A percentile compares a stretch with the other conserved stretches of the same genome.
phyloP scores from a whole-genome alignment of 2,113 vertebrate species.

The Psilopogon haemacephalus region DNA sequence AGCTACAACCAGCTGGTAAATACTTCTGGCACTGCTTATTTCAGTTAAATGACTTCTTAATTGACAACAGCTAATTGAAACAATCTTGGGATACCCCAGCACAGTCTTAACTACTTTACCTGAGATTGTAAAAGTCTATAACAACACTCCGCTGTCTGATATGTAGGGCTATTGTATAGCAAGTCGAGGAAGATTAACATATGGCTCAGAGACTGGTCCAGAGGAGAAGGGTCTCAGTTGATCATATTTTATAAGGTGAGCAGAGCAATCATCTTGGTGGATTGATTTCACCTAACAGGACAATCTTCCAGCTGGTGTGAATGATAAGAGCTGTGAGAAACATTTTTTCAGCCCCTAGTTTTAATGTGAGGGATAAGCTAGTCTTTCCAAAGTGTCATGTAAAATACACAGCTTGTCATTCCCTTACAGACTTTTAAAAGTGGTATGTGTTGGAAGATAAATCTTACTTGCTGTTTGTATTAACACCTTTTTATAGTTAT shows the following conservation, averaged over 20 bases:
- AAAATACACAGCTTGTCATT: rapidly evolving
- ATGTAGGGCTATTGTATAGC: neutral
- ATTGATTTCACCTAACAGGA: neutral
- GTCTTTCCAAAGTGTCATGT: rapidly evolving
- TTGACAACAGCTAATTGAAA: neutral
- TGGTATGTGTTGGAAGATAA: neutral
- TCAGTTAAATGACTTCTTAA: neutral
- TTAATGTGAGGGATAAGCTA: neutral
- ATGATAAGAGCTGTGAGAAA: neutral
- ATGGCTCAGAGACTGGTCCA: neutral
- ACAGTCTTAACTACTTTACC: neutral
- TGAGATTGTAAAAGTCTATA: neutral
- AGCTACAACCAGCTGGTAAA: neutral
- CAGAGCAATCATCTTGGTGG: neutral
- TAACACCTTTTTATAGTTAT: rapidly evolving
- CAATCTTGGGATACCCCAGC: neutral
- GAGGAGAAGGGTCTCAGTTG: neutral
- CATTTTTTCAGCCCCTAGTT: neutral
- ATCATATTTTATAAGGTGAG: neutral
- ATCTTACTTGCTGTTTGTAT: neutral
- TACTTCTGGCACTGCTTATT: neutral
- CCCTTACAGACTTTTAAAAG: neutral
- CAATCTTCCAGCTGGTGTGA: neutral
- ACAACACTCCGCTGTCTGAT: neutral
- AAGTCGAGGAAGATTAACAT: neutral